These are phyloP conservation scores for Pimephales promelas DNA, from an alignment of 2,113 vertebrate genomes.

Conservation along the genomic window DNA sequence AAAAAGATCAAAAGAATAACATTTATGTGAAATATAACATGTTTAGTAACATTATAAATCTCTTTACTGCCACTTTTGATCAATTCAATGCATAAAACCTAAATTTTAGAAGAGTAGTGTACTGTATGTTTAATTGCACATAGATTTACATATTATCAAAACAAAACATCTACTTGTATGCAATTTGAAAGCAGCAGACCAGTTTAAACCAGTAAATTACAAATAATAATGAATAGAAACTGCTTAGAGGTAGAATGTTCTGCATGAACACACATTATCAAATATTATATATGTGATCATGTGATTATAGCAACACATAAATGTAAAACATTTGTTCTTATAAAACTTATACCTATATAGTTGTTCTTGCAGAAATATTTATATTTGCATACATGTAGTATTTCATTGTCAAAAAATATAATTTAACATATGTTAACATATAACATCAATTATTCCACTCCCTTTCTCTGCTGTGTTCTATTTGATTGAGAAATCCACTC, in stretches of 20 bases:
- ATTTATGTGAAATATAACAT: background rate
- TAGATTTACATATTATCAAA: background rate
- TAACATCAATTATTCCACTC: background rate
- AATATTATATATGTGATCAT: too few relatives aligned
- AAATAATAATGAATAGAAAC: conserved; percentile 3
- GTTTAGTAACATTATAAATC: background rate
- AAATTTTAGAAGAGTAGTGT: background rate
- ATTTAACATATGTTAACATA: background rate
- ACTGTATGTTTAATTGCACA: background rate
- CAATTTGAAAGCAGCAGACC: background rate
- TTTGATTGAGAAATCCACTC: background rate
- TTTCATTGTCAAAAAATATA: background rate
- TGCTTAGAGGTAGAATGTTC: background rate
- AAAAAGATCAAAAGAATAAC: background rate
- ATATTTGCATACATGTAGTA: background rate
- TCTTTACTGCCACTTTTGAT: background rate
- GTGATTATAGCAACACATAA: too few relatives aligned
- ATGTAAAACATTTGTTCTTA: background rate
- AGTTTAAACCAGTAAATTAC: background rate
- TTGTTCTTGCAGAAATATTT: background rate
- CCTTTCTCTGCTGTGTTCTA: background rate
- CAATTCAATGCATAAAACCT: background rate
- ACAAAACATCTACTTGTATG: background rate
- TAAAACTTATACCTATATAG: too few relatives aligned
- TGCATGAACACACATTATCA: background rate